Evolutionary conservation across 2,888 invertebrate genomes (phyloP).

Genomic region (Athripsodes cinereus): DNA sequence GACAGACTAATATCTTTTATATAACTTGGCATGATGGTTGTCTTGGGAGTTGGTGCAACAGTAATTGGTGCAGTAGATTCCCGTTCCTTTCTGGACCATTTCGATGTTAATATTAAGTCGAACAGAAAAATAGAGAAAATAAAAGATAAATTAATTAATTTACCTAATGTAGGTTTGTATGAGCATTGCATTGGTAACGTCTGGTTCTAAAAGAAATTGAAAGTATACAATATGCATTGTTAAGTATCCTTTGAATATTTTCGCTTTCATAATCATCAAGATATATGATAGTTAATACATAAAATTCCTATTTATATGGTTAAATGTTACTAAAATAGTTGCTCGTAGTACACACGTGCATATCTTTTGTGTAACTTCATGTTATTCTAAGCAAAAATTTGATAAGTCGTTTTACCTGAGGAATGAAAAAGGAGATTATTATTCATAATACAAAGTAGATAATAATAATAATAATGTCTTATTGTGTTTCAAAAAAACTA

Average conservation of each 20-base stretch:
- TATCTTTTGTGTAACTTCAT: constrained; percentile 9
- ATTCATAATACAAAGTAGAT: not conserved
- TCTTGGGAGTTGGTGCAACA: too few species aligned
- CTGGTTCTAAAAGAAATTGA: constrained; percentile 7
- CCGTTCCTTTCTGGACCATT: too few species aligned
- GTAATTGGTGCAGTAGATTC: too few species aligned
- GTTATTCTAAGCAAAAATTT: not conserved
- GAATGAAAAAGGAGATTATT: not conserved
- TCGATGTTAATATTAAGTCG: too few species aligned
- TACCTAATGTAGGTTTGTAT: too few species aligned
- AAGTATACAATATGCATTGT: constrained; percentile 11
- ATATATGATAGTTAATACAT: constrained; percentile 4
- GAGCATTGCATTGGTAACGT: not conserved
- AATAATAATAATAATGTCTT: not conserved
- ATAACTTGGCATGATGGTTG: too few species aligned
- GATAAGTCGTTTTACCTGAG: constrained; percentile 7
- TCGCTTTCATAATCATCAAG: constrained; percentile 14
- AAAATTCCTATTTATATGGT: not conserved
- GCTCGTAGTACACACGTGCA: constrained; percentile 13
- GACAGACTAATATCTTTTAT: too few species aligned
- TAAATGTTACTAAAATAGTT: not conserved
- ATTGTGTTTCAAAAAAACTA: too few species aligned
- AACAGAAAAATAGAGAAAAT: too few species aligned
- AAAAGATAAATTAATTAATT: too few species aligned
- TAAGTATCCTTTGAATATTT: constrained; percentile 15